Base-by-base conservation (phyloP, 2,797 vertebrate species). In the Gorsachius magnificus region DNA sequence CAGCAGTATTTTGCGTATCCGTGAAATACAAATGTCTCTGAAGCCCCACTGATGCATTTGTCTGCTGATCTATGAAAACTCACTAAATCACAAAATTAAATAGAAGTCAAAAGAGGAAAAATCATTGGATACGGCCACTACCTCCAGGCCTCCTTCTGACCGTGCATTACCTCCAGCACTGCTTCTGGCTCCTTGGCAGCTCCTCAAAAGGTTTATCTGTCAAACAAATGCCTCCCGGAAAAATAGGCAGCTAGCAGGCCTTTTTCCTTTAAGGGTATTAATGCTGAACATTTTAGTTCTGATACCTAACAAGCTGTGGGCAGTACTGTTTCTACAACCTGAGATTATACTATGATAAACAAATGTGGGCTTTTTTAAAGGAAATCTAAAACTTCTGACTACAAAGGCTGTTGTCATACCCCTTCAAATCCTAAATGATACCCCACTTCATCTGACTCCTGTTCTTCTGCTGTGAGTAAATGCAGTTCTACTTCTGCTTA, bases 141-240 rank as follows among this genome's bases (percentile, higher is more conserved):
- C 26, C 43, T 91, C 41, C 28, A 57, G 57, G 58, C 26, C 26
- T 87, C 61, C 68, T 74, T 64, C 48, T 36, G 74, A 79, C 43
- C 5, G 0, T 38, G 50, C 15, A 33, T 36, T 56, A 80, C 41
- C 35, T 43, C 33, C 28, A 20, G 29, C 0, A 0, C 11, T 71
- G 60, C 72, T 80, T 71, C 19, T 80, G 68, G 69, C 45, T 45
- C 79, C 83, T 89, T 46, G 41, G 29, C 79, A 88, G 26, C 31
- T 61, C 68, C 76, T 87, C 53, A 13, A 31, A 19, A 80, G 65
- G 19, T 53, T 35, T 50, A 43, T 25, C 56, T 35, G 33, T 68
- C 81, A 79, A 85, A 90, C 41, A 87, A 68, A 81, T 24, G 50
- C 11, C 43, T 66, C 71, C 90, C 82, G 89, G 60, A 72, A 87